Evolutionary conservation across 2,797 vertebrate genomes (phyloP).

Genomic region (Galago senegalensis): DNA sequence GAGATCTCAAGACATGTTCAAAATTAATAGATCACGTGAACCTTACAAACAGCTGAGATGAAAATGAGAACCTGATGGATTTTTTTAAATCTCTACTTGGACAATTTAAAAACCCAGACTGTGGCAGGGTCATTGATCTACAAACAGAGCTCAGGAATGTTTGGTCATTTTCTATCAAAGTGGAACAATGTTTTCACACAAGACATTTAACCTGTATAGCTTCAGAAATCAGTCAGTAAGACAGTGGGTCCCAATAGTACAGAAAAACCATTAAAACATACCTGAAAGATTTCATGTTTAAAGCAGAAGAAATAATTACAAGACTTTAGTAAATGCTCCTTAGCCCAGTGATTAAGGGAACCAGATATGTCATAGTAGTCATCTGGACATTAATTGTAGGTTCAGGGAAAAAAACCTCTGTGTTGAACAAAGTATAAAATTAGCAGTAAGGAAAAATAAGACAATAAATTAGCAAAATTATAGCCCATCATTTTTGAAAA

Average conservation of each 20-base stretch:
- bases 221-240: neutral
- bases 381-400: neutral
- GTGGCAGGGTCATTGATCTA: neutral
- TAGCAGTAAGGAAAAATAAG: neutral
- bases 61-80: slow-evolving; percentile 11
- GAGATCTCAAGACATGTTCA: neutral
- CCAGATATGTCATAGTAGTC: neutral
- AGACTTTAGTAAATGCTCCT: neutral
- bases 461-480: slow-evolving; percentile 11
- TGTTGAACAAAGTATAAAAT: neutral
- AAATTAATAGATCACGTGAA: neutral
- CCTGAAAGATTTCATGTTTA: neutral
- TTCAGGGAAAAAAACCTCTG: slow-evolving; percentile 49
- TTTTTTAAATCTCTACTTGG: neutral
- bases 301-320: slow-evolving; percentile 36
- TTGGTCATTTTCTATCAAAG: slow-evolving; percentile 9
- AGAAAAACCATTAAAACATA: neutral
- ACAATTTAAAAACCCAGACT: slow-evolving; percentile 1
- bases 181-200: neutral
- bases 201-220: neutral
- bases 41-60: neutral
- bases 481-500: neutral
- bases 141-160: neutral
- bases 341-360: neutral
- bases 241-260: neutral